Evolutionary conservation across 2,797 vertebrate species (phyloP).

Genomic region (Helarctos malayanus): DNA sequence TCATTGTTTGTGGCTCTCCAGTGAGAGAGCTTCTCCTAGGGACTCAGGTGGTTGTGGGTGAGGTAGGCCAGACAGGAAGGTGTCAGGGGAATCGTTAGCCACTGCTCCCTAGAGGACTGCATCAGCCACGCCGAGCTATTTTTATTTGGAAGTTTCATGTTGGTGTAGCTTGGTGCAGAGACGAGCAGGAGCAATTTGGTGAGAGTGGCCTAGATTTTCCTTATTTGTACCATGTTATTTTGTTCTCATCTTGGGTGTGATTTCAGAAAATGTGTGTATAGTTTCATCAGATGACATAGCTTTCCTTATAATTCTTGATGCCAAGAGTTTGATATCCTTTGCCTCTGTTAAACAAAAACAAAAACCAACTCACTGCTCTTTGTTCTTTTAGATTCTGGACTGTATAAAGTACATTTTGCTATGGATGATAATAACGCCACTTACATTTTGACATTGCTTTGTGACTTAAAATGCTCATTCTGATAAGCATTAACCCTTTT

Average conservation of each 20-base stretch:
- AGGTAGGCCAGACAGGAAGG: neutral
- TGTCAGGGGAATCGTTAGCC: neutral
- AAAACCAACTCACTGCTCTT: neutral
- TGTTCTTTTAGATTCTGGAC: neutral
- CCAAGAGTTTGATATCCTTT: neutral
- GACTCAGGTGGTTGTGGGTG: neutral
- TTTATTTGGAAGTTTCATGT: neutral
- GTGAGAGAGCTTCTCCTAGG: neutral
- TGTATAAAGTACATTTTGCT: neutral
- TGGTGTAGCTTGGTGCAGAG: neutral
- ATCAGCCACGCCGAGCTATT: neutral
- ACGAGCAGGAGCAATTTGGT: neutral
- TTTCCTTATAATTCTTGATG: constrained; percentile 16
- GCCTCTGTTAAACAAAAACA: neutral
- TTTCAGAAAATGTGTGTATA: constrained; percentile 25
- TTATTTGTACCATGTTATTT: neutral
- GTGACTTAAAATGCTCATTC: neutral
- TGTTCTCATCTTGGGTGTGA: neutral
- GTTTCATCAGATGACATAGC: neutral
- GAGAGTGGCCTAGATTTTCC: neutral
- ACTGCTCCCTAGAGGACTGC: neutral
- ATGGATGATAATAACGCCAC: neutral
- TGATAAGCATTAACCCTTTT: neutral
- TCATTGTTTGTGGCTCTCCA: neutral
- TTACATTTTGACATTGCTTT: constrained; percentile 6